These are phyloP conservation scores for Pterois miles DNA, from an alignment of 2,797 vertebrate species.

Conservation along the genomic window DNA sequence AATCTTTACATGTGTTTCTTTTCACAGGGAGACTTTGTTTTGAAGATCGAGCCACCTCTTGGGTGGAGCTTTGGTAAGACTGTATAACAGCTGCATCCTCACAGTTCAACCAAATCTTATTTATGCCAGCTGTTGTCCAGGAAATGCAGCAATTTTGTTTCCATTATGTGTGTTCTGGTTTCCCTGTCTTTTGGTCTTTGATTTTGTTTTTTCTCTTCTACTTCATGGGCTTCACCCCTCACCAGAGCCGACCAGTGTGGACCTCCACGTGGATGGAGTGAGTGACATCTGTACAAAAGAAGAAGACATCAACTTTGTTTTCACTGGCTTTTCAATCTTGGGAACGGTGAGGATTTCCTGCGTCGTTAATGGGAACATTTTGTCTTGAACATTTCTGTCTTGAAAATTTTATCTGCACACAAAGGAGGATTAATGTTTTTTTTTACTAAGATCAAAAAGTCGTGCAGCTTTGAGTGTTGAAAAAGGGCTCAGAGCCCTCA, in stretches of 20 bases:
- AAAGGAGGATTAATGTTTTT: not conserved
- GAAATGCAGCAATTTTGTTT: not conserved
- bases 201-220: not conserved
- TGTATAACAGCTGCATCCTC: not conserved
- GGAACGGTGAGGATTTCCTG: conserved; percentile 85
- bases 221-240: not conserved
- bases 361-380: not conserved
- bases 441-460: not conserved
- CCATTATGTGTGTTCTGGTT: accelerated
- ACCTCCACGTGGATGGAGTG: conserved; percentile 95
- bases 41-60: conserved; percentile 97
- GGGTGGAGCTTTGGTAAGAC: conserved; percentile 98
- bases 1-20: not conserved
- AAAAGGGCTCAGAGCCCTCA: not conserved
- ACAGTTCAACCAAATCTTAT: not conserved
- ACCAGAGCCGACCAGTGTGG: conserved; percentile 93
- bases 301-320: conserved; percentile 97
- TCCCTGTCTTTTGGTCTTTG: not conserved
- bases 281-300: conserved; percentile 97
- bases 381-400: no score
- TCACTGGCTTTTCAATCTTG: conserved; percentile 95
- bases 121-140: not conserved
- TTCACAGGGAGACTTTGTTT: conserved; percentile 94
- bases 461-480: not conserved
- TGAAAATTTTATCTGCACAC: not conserved